Percentiles rank a stretch among this genome's conserved stretches.
Conservation (phyloP, 2,797 vertebrate species). For the Pseudochirops cupreus region DNA sequence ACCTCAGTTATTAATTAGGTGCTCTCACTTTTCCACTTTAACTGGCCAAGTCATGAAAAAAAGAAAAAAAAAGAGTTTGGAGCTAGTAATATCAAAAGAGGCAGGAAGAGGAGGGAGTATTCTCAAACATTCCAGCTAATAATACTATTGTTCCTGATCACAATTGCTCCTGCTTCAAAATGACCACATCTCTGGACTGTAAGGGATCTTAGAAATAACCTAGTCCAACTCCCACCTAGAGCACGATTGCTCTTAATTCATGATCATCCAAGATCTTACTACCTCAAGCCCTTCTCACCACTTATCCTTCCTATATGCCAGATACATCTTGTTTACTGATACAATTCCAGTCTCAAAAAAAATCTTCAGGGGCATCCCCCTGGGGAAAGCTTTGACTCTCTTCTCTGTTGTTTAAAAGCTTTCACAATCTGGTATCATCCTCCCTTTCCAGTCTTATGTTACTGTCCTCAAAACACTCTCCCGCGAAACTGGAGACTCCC, state of each 20-base stretch:
- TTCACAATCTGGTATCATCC: not conserved
- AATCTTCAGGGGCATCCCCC: not conserved
- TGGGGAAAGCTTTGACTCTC: not conserved
- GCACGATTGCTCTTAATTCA: not conserved
- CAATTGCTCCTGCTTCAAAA: not conserved
- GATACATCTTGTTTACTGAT: not conserved
- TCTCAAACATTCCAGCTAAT: not conserved
- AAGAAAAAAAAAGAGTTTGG: not conserved
- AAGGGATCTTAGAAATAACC: not conserved
- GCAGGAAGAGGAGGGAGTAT: not conserved
- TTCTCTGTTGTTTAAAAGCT: not conserved
- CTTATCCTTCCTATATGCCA: not conserved
- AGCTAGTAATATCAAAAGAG: constrained; percentile 4
- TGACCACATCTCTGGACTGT: not conserved
- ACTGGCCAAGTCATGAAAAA: not conserved
- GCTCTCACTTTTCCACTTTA: not conserved
- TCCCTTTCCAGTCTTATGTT: not conserved
- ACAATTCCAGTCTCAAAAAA: not conserved
- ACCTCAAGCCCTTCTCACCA: not conserved
- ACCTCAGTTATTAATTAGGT: not conserved
- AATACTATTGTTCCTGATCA: not conserved
- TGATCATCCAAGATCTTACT: not conserved
- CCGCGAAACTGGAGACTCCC: not conserved
- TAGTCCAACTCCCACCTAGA: not conserved
- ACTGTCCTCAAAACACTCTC: not conserved